Evolutionary conservation across 2,888 invertebrate genomes (phyloP).

Genomic region (Cerastis leucographa): DNA sequence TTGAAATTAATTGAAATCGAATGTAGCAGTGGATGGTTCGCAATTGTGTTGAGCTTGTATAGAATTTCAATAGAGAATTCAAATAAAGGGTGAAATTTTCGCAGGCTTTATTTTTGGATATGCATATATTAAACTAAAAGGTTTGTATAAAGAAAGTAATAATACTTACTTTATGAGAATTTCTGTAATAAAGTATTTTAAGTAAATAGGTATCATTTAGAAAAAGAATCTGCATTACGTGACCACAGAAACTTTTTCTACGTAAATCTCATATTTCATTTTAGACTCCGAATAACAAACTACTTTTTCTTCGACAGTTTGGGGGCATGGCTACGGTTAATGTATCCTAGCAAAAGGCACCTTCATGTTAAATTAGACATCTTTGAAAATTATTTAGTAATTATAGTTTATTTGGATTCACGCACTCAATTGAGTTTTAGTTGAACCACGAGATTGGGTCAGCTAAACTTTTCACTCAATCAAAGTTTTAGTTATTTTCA

Average conservation of each 20-base stretch:
- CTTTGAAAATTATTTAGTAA: slow-evolving; percentile 30
- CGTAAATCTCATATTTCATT: slow-evolving; percentile 37
- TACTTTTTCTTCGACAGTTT: slow-evolving; percentile 31
- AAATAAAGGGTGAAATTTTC: slow-evolving; percentile 35
- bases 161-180: not conserved
- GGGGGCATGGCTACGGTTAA: slow-evolving; percentile 26
- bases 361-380: slow-evolving; percentile 19
- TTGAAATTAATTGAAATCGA: slow-evolving; percentile 70
- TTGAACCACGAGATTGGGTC: not conserved
- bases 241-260: slow-evolving; percentile 16
- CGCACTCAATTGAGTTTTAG: slow-evolving; percentile 19
- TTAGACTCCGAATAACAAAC: slow-evolving; percentile 19
- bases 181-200: not conserved
- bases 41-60: slow-evolving; percentile 53
- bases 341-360: slow-evolving; percentile 36
- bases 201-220: slow-evolving; percentile 3
- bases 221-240: slow-evolving; percentile 4
- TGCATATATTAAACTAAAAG: slow-evolving; percentile 14
- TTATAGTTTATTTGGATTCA: slow-evolving; percentile 15
- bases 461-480: slow-evolving; percentile 21
- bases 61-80: slow-evolving; percentile 37
- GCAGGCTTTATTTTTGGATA: slow-evolving; percentile 19
- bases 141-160: not conserved
- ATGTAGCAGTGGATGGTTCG: slow-evolving; percentile 52
- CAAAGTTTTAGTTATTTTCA: slow-evolving; percentile 16